Conservation (phyloP, 2,797 vertebrate species). For the Xyrichtys novacula region DNA sequence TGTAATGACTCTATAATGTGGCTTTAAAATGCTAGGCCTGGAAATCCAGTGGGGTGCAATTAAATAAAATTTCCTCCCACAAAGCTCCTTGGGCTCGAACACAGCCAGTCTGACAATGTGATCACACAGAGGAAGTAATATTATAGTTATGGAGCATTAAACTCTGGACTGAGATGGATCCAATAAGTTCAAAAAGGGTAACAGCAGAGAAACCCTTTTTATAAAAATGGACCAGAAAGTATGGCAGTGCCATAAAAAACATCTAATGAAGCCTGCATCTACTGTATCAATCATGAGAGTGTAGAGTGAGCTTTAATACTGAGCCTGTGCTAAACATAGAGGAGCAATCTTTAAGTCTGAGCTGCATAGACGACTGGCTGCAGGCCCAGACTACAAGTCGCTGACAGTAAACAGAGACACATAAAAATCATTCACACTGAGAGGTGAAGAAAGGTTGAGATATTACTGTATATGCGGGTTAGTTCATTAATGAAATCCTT, state of each 20-base stretch:
- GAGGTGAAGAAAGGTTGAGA: neutral
- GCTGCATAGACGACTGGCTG: neutral
- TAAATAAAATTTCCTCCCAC: constrained; percentile 51
- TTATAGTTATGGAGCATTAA: constrained; percentile 22
- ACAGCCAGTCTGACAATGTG: constrained; percentile 33
- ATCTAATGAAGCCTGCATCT: neutral
- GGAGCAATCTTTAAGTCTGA: constrained; percentile 1
- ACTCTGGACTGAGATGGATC: constrained; percentile 22
- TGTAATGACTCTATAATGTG: constrained; percentile 42
- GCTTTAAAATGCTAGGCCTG: constrained; percentile 47
- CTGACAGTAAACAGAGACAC: constrained; percentile 6
- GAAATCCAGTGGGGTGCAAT: constrained; percentile 49
- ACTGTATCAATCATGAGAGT: neutral
- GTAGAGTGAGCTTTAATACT: neutral
- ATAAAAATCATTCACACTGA: neutral
- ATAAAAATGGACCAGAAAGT: constrained; percentile 5
- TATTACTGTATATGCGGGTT: too few species aligned
- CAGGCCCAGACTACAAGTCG: constrained; percentile 1
- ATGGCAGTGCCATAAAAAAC: neutral
- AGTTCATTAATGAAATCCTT: too few species aligned
- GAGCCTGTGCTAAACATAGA: neutral
- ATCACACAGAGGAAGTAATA: constrained; percentile 43
- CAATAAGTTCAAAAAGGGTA: constrained; percentile 10
- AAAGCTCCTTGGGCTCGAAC: constrained; percentile 33
- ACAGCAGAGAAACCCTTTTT: constrained; percentile 11